These are phyloP conservation scores for Pseudanteris insignis DNA, from an alignment of 2,888 invertebrate species.

Conservation along the genomic window DNA sequence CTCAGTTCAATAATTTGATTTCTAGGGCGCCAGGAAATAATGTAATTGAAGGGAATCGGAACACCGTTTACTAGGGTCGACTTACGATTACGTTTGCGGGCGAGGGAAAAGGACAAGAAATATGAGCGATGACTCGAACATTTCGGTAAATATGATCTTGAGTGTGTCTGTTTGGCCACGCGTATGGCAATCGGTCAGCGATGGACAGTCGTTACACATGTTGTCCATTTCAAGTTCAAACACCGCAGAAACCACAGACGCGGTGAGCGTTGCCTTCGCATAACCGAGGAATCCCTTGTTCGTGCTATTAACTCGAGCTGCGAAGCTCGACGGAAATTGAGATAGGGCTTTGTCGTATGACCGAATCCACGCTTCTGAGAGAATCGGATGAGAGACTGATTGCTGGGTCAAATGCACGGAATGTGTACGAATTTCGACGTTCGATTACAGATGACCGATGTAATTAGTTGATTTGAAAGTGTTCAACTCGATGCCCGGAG, in stretches of 20 bases:
- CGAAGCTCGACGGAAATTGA: conserved; percentile 17
- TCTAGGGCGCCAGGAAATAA: no score
- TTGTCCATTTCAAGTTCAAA: conserved; percentile 65
- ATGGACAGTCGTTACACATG: conserved; percentile 62
- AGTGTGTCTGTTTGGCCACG: conserved; percentile 34
- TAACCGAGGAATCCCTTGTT: conserved; percentile 26
- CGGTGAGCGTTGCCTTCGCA: conserved; percentile 18
- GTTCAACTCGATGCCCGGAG: no score
- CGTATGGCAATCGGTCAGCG: conserved; percentile 59
- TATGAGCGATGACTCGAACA: conserved; percentile 58
- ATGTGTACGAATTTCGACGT: no score
- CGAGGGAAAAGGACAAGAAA: conserved; percentile 1
- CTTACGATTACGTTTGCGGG: no score
- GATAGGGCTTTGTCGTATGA: conserved; percentile 11
- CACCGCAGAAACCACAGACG: conserved; percentile 50
- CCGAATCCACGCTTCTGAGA: conserved; percentile 5
- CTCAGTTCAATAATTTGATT: no score
- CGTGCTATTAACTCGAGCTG: conserved; percentile 35
- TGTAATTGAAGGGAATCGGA: no score
- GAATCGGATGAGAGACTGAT: conserved; percentile 8
- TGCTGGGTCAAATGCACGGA: no score
- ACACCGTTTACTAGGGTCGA: no score
- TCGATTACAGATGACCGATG: no score
- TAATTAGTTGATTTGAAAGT: no score
- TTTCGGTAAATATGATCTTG: no score